Percentiles rank a stretch among this genome's conserved stretches.
Conservation (phyloP, 2,797 vertebrate genomes). For the Micrastur ruficollis region DNA sequence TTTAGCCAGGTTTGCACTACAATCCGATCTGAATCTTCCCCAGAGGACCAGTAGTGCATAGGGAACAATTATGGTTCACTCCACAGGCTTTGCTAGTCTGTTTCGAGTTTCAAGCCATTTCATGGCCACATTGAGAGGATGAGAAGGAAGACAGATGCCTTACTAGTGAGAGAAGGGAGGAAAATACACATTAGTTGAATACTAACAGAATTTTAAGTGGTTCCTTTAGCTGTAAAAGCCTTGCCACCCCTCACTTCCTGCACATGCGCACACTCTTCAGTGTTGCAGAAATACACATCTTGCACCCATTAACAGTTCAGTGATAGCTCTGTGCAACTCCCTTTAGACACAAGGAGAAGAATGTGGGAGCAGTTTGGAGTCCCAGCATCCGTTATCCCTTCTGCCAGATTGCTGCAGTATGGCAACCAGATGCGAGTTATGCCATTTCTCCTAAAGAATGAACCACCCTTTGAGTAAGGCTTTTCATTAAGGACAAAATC, state of each 20-base stretch:
- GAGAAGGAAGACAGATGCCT: background rate
- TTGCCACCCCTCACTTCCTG: constrained; percentile 8
- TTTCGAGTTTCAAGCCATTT: background rate
- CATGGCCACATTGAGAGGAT: background rate
- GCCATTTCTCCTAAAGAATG: background rate
- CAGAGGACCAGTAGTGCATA: background rate
- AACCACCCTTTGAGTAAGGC: background rate
- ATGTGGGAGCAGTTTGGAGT: constrained; percentile 22
- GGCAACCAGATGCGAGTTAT: constrained; percentile 38
- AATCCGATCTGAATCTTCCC: background rate
- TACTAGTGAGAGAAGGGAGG: background rate
- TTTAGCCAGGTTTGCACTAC: background rate
- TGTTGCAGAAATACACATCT: background rate
- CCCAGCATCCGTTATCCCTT: background rate
- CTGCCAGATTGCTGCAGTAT: constrained; percentile 31
- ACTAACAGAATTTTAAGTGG: background rate
- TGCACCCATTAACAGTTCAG: constrained; percentile 21
- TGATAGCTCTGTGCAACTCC: background rate
- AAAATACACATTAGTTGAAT: background rate
- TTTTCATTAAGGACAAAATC: background rate
- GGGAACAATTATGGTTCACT: background rate
- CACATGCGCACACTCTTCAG: background rate
- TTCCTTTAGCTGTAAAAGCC: constrained; percentile 11
- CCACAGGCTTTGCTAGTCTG: background rate
- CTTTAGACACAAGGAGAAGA: background rate